Percentiles rank a stretch among this genome's conserved stretches.
These are phyloP conservation scores for Coecobrya sp. DNA, from an alignment of 2,888 invertebrate species.

Conservation along the genomic window DNA sequence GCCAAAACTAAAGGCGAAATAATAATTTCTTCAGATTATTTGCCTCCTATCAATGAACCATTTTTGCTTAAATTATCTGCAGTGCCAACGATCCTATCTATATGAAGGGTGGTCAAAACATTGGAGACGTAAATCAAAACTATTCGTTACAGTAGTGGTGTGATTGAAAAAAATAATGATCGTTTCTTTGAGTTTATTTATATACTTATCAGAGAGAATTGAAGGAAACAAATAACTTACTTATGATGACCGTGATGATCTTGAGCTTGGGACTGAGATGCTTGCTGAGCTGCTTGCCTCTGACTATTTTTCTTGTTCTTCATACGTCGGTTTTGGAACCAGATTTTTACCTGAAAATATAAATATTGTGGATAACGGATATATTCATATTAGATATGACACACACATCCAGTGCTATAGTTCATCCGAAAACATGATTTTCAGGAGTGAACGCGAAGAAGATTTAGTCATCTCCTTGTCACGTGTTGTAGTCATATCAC, in stretches of 20 bases:
- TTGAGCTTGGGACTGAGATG: slow-evolving; percentile 92
- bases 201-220: not conserved
- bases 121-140: not conserved
- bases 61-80: not conserved
- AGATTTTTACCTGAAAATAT: slow-evolving; percentile 95
- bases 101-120: not conserved
- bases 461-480: slow-evolving; percentile 42
- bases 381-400: too few species aligned
- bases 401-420: not conserved
- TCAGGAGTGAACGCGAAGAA: not conserved
- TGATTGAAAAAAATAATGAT: too few species aligned
- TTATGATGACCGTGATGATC: slow-evolving; percentile 91
- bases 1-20: too few species aligned
- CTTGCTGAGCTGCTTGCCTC: slow-evolving; percentile 90
- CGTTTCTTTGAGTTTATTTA: too few species aligned
- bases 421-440: not conserved
- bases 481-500: not conserved
- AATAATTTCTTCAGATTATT: too few species aligned
- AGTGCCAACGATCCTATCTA: slow-evolving; percentile 3
- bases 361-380: not conserved
- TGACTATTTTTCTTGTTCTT: slow-evolving; percentile 99
- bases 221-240: slow-evolving; percentile 72
- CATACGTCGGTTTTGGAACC: slow-evolving; percentile 99
- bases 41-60: too few species aligned
- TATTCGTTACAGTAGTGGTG: too few species aligned